Evolutionary conservation across 2,797 vertebrate genomes (phyloP).

Genomic region (Epinephelus awoara): DNA sequence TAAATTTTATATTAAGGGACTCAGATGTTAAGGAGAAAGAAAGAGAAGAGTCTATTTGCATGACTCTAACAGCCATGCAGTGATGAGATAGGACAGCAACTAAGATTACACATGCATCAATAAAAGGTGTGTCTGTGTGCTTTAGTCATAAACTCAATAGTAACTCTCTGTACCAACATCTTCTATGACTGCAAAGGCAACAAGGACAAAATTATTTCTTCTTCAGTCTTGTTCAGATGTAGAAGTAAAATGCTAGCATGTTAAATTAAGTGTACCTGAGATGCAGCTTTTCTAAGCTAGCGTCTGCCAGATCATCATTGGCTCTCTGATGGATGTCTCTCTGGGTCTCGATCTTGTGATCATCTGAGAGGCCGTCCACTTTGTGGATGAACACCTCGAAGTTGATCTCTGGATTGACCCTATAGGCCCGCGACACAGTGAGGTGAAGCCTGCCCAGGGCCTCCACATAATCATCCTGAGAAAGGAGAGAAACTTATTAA

Average conservation of each 20-base stretch:
- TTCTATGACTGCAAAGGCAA: neutral
- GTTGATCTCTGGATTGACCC: slow-evolving; percentile 99
- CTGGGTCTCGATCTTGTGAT: slow-evolving; percentile 99
- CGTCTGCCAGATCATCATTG: slow-evolving; percentile 98
- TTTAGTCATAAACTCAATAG: neutral
- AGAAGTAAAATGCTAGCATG: neutral
- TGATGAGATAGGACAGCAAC: neutral
- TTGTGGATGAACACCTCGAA: slow-evolving; percentile 99
- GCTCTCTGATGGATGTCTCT: slow-evolving; percentile 99
- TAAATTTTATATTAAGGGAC: too few species aligned
- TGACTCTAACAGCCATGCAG: neutral
- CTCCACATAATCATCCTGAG: slow-evolving; percentile 98
- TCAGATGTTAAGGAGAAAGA: neutral
- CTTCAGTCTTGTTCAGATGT: neutral
- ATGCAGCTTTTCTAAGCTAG: slow-evolving; percentile 98
- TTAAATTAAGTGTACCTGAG: slow-evolving; percentile 89
- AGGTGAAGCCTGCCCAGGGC: slow-evolving; percentile 96
- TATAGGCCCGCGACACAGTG: slow-evolving; percentile 97
- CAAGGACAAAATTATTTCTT: neutral
- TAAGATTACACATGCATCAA: neutral
- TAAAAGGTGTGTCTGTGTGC: neutral
- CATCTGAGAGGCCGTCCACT: slow-evolving; percentile 98
- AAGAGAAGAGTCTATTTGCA: neutral
- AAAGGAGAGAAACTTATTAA: neutral
- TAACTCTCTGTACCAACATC: neutral